Evolutionary conservation across 53 echinoderm and acorn worm species (phyloP).

Genomic region (Glandiceps talaboti): DNA sequence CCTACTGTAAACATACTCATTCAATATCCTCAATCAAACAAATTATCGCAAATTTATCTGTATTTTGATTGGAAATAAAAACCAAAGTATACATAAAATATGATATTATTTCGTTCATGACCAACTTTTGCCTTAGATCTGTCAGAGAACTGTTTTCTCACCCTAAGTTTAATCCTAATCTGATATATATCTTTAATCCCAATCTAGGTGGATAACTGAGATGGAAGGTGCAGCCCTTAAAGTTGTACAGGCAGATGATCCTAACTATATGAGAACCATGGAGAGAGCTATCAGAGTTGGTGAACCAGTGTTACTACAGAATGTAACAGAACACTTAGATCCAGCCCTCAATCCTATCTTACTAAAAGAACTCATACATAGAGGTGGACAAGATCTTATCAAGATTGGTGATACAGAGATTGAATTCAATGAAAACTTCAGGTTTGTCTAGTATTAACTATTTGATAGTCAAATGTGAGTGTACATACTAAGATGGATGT

Average conservation of each 20-base stretch:
- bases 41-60: too few relatives aligned
- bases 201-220: constrained; percentile 94
- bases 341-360: constrained; percentile 76
- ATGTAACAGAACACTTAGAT: constrained; percentile 85
- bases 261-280: constrained; percentile 86
- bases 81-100: not conserved
- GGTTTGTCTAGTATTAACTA: constrained; percentile 31
- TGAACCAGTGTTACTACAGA: constrained; percentile 80
- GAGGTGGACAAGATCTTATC: constrained; percentile 91
- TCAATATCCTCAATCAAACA: too few relatives aligned
- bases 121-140: too few relatives aligned
- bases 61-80: too few relatives aligned
- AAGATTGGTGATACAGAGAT: constrained; percentile 90
- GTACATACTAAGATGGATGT: too few relatives aligned
- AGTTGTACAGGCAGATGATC: constrained; percentile 68
- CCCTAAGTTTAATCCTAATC: too few relatives aligned
- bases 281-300: constrained; percentile 87
- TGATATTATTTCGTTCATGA: too few relatives aligned
- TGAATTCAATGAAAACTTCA: constrained; percentile 92
- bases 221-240: constrained; percentile 81
- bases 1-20: too few relatives aligned
- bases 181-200: not conserved
- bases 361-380: constrained; percentile 50
- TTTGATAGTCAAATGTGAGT: too few relatives aligned
- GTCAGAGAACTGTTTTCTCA: too few relatives aligned